Evolutionary conservation across 2,113 vertebrate species (phyloP).

Genomic region (Odobenus rosmarus): DNA sequence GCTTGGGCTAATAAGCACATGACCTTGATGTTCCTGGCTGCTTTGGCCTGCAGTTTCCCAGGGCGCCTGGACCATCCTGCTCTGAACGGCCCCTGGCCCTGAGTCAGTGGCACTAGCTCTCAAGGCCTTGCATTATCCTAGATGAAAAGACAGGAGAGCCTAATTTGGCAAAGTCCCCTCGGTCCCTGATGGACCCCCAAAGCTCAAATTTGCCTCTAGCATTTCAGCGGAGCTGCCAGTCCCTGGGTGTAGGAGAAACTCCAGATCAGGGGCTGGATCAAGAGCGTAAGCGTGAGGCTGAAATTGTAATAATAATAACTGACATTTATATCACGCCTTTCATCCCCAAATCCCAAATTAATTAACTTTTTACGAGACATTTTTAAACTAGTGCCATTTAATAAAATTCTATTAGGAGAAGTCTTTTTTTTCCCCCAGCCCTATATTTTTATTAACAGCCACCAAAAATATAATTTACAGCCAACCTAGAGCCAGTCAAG

Average conservation of each 20-base stretch:
- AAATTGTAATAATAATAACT: constrained; percentile 86
- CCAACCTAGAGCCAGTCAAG: constrained; percentile 73
- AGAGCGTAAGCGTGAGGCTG: constrained; percentile 74
- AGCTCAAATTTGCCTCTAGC: constrained; percentile 52
- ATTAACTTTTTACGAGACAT: constrained; percentile 85
- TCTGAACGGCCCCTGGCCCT: background rate
- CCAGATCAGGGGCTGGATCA: constrained; percentile 77
- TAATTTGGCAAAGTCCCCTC: constrained; percentile 40
- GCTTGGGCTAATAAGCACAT: background rate
- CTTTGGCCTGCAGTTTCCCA: background rate
- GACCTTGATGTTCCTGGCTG: constrained; percentile 18
- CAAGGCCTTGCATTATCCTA: background rate
- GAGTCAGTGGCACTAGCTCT: background rate
- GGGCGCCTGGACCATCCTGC: background rate
- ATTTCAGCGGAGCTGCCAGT: constrained; percentile 54
- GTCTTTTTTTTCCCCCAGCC: constrained; percentile 78
- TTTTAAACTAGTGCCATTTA: constrained; percentile 85
- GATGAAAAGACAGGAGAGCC: background rate
- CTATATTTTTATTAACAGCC: constrained; percentile 85
- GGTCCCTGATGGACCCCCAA: background rate
- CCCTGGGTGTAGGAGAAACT: constrained; percentile 63
- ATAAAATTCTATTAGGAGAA: constrained; percentile 85
- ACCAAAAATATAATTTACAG: constrained; percentile 83
- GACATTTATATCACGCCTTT: constrained; percentile 85
- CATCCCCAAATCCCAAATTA: constrained; percentile 85